Evolutionary conservation across 2,888 invertebrate species (phyloP).

Genomic region (Leucophenga maculata): DNA sequence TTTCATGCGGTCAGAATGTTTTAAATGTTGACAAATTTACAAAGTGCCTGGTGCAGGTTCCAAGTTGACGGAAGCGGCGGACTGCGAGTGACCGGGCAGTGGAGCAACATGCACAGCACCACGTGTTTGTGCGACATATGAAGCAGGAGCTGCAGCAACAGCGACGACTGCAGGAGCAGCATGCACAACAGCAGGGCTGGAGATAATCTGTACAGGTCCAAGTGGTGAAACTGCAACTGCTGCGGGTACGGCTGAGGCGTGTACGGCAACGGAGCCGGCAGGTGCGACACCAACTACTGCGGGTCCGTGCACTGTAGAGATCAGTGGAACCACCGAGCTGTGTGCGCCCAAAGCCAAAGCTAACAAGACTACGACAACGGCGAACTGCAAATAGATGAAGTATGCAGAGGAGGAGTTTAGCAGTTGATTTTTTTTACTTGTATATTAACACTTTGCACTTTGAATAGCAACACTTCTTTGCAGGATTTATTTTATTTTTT

Average conservation of each 20-base stretch:
- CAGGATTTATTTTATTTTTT: slow-evolving; percentile 1
- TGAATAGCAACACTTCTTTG: neutral
- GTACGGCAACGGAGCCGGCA: slow-evolving; percentile 57
- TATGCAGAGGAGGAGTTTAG: slow-evolving; percentile 2
- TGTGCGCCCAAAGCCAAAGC: slow-evolving; percentile 68
- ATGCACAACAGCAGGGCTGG: slow-evolving; percentile 43
- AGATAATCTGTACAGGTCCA: slow-evolving; percentile 38
- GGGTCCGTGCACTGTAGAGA: slow-evolving; percentile 54
- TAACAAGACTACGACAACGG: slow-evolving; percentile 70
- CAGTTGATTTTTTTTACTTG: neutral
- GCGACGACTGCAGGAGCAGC: slow-evolving; percentile 51
- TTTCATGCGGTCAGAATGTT: neutral
- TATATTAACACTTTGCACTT: too few species aligned
- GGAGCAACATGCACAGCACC: slow-evolving; percentile 75
- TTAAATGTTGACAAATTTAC: slow-evolving; percentile 48
- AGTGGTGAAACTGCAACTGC: slow-evolving; percentile 49
- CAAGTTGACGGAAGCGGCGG: slow-evolving; percentile 73
- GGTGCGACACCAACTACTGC: slow-evolving; percentile 48
- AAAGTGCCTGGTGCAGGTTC: slow-evolving; percentile 75
- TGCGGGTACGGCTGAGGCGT: slow-evolving; percentile 55
- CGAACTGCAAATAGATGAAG: slow-evolving; percentile 60
- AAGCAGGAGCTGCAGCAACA: slow-evolving; percentile 56
- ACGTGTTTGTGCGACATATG: slow-evolving; percentile 75
- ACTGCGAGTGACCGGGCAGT: slow-evolving; percentile 73
- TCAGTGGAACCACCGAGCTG: slow-evolving; percentile 63